Evolutionary conservation across 1,140 invertebrate genomes (phyloP), one percentile per base, ranked within the genome.

Genomic region (Helicoverpa armigera): DNA sequence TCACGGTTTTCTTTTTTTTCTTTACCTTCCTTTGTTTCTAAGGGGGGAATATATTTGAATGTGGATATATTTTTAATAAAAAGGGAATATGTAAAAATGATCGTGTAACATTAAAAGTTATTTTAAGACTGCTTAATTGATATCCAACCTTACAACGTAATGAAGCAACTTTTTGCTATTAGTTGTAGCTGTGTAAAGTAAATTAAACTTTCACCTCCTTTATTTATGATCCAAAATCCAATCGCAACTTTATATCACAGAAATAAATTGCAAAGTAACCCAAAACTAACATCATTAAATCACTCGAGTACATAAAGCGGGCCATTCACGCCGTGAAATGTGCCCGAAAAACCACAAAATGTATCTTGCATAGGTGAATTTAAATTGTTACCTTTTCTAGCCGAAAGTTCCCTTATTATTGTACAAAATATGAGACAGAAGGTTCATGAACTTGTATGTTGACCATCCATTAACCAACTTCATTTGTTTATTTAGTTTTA

Each of bases 371-470:
- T 77, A 77, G 69, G 63, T 63, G 82, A 76, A 81, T 84, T 81
- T 82, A 80, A 86, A 86, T 86, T 80, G 81, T 77, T 80, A 69
- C 67, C 31, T 84, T 78, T 63, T 67, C 50, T 29, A 12, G 70
- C 53, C 18, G 51, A 13, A 11, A n/a, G 69, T 54, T 31, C 9
- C 29, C 14, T 43, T 18, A 23, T 14, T 51, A 72, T 13, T 54
- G 3, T 29, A 14, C 12, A 72, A 48, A 23, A 14, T 54, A 51
- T 53, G 54, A 23, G 2, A 14, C 69, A 72, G 69, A 72, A 72
- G 69, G n/a, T 31, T 29, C 23, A 63, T 3, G 9, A n/a, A 67
- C 58, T 31, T 31, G 23, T 12, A 31, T 7, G 3, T 5, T 43
- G 1, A 43, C 35, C 5, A 43, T 43, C 9, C 9, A 43, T 43